phyloP scores from a whole-genome alignment of 2,113 vertebrate species.

The Cichladusa arquata region DNA sequence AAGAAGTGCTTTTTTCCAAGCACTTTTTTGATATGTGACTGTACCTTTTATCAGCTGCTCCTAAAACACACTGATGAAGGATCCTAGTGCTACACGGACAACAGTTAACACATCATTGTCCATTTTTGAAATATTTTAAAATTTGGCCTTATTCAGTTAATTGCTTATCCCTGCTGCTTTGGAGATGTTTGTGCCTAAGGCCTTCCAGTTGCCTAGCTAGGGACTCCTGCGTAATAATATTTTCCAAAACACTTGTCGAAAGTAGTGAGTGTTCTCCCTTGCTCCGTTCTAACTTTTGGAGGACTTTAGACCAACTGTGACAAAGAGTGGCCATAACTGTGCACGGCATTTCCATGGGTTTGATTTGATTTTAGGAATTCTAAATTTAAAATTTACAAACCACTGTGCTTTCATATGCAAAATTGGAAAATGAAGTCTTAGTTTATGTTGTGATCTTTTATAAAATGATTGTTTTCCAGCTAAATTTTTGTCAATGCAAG shows the following conservation, averaged over 20 bases:
- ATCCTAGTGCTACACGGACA: background rate
- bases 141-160: background rate
- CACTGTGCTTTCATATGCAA: background rate
- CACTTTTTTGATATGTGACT: background rate
- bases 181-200: background rate
- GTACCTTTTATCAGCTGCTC: background rate
- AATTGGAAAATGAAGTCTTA: background rate
- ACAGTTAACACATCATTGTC: background rate
- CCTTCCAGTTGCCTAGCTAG: background rate
- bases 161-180: background rate
- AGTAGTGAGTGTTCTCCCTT: background rate
- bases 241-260: background rate
- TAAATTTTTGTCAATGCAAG: background rate
- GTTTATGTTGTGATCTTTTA: background rate
- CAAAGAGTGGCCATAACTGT: background rate
- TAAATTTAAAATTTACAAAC: background rate
- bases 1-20: background rate
- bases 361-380: background rate
- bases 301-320: background rate
- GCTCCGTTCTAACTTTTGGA: background rate
- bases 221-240: background rate
- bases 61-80: background rate
- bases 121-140: background rate
- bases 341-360: accelerated
- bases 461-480: background rate